A percentile compares a stretch with the other conserved stretches of the same genome.
Evolutionary conservation across 2,113 vertebrate species (phyloP).

Genomic region (Melierax canorus): DNA sequence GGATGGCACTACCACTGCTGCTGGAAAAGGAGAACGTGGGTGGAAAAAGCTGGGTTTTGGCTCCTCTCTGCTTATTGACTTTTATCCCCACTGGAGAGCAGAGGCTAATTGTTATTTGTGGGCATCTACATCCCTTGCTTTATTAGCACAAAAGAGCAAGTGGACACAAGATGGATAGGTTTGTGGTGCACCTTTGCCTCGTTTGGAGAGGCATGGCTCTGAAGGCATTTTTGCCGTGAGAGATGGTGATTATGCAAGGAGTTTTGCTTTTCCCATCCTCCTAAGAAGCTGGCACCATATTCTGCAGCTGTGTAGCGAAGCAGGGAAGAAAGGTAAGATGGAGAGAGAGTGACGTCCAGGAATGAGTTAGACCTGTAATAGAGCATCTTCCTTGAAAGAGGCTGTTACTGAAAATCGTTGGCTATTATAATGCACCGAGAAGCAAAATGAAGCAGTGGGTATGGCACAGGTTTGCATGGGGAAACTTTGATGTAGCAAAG

Average conservation of each 20-base stretch:
- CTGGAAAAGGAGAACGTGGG: neutral
- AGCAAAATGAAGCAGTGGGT: neutral
- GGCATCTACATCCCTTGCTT: neutral
- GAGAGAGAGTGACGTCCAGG: neutral
- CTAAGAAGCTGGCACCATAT: neutral
- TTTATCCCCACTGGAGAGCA: neutral
- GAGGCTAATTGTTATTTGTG: neutral
- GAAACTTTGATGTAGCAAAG: neutral
- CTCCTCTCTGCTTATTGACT: neutral
- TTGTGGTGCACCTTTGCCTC: neutral
- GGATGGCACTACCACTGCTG: neutral
- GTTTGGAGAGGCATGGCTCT: rapidly evolving
- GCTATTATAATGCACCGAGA: neutral
- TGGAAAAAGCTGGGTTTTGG: neutral
- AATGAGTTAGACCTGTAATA: neutral
- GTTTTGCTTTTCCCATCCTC: neutral
- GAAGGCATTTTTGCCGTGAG: neutral
- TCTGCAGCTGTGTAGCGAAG: neutral
- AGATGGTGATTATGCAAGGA: neutral
- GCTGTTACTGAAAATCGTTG: neutral
- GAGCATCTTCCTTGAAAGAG: conserved; percentile 4
- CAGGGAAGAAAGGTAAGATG: neutral
- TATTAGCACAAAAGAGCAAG: neutral
- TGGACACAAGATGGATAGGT: neutral
- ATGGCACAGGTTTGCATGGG: neutral